Percentiles rank a stretch among this genome's conserved stretches.
phyloP scores from a whole-genome alignment of 2,888 invertebrate genomes.

The Hecatera dysodea region DNA sequence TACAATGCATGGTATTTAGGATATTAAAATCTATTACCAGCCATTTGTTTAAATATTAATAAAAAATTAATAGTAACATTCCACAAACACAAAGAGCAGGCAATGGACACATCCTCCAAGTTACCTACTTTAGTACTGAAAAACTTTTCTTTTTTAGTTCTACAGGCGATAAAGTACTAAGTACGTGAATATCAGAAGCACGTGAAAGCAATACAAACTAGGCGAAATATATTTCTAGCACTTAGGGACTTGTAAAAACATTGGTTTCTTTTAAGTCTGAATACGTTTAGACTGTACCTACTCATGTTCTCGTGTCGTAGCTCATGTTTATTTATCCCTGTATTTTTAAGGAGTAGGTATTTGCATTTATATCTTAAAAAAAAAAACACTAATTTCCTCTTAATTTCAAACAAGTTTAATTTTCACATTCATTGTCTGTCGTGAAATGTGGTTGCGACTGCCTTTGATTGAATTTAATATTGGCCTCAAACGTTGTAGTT shows the following conservation, averaged over 20 bases:
- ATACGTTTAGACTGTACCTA: background rate
- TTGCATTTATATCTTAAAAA: too few relatives aligned
- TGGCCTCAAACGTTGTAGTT: background rate
- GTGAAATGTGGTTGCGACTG: too few relatives aligned
- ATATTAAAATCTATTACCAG: too few relatives aligned
- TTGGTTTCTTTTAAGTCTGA: background rate
- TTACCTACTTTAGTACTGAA: slow-evolving; percentile 25
- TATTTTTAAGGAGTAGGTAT: too few relatives aligned
- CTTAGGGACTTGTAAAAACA: slow-evolving; percentile 8
- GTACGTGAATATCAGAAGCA: slow-evolving; percentile 41
- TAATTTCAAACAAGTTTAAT: too few relatives aligned
- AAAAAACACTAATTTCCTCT: background rate
- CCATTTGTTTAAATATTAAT: background rate
- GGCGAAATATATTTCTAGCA: slow-evolving; percentile 38
- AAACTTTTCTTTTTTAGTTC: slow-evolving; percentile 30
- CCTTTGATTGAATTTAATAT: too few relatives aligned
- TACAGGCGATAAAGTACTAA: slow-evolving; percentile 22
- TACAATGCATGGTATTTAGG: too few relatives aligned
- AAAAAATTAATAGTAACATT: background rate
- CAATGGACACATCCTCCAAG: background rate
- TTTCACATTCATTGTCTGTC: too few relatives aligned
- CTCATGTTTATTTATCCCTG: too few relatives aligned
- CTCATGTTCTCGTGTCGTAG: background rate
- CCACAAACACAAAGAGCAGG: background rate
- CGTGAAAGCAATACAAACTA: slow-evolving; percentile 46